Percentiles rank a stretch among this genome's conserved stretches.
Conservation (phyloP, 1,140 invertebrate genomes). For the Papilio polyxenes region DNA sequence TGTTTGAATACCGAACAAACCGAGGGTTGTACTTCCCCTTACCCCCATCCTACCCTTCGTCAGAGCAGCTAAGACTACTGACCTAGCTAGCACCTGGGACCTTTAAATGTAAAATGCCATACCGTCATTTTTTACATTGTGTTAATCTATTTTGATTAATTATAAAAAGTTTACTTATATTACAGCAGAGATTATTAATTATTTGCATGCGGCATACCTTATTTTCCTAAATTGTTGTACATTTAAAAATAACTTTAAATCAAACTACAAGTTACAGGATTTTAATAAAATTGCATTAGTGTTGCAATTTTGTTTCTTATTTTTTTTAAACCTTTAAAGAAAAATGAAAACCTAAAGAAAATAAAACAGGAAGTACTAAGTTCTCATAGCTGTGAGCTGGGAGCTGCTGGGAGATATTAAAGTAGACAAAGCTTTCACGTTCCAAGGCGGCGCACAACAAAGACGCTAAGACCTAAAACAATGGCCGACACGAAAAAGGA, state of each 20-base stretch:
- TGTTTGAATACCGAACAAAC: conserved; percentile 24
- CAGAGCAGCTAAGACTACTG: conserved; percentile 11
- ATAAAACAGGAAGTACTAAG: conserved; percentile 42
- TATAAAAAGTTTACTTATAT: too few species aligned
- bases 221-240: too few species aligned
- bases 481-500: conserved; percentile 60
- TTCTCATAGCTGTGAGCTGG: conserved; percentile 50
- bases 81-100: conserved; percentile 23
- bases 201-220: too few species aligned
- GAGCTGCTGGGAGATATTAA: conserved; percentile 43
- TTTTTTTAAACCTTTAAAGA: neutral
- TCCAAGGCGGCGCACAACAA: conserved; percentile 56
- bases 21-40: neutral
- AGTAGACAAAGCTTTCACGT: conserved; percentile 53
- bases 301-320: neutral
- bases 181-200: too few species aligned
- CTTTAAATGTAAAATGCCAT: neutral
- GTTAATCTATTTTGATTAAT: too few species aligned
- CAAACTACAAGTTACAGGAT: too few species aligned
- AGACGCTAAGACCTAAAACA: conserved; percentile 66
- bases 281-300: neutral
- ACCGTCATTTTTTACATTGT: neutral
- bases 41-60: neutral
- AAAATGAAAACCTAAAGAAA: conserved; percentile 5
- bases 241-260: too few species aligned